A percentile compares a stretch with the other conserved stretches of the same genome.
These are phyloP conservation scores for Tubulanus polymorphus DNA, from an alignment of 2,888 invertebrate genomes.

Conservation along the genomic window DNA sequence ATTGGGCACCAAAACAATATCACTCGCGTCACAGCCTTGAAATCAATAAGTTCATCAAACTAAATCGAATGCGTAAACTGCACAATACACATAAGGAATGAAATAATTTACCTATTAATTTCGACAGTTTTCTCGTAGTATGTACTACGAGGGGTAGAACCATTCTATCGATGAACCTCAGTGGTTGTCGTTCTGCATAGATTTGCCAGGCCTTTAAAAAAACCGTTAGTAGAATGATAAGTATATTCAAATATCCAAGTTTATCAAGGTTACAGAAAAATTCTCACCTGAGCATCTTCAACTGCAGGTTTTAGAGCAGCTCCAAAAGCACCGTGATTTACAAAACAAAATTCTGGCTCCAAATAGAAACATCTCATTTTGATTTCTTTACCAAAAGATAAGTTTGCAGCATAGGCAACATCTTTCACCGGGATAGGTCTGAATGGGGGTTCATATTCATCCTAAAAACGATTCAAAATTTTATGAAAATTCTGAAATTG, in stretches of 20 bases:
- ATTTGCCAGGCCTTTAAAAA: slow-evolving; percentile 38
- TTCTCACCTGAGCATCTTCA: slow-evolving; percentile 36
- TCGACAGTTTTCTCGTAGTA: slow-evolving; percentile 41
- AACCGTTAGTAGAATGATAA: not conserved
- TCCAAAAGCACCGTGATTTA: slow-evolving; percentile 52
- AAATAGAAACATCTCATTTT: slow-evolving; percentile 31
- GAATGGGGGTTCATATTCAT: slow-evolving; percentile 29
- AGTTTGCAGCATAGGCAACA: slow-evolving; percentile 19
- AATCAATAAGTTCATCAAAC: too few relatives aligned
- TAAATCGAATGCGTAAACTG: not conserved
- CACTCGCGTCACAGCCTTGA: slow-evolving; percentile 36
- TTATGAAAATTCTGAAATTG: not conserved
- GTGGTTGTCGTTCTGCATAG: slow-evolving; percentile 43
- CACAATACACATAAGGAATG: not conserved
- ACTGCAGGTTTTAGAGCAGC: slow-evolving; percentile 39
- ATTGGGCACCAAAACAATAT: slow-evolving; percentile 42
- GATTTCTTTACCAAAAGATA: slow-evolving; percentile 24
- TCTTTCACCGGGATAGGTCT: slow-evolving; percentile 26
- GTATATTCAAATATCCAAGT: not conserved
- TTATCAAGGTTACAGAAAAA: not conserved
- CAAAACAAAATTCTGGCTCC: slow-evolving; percentile 34
- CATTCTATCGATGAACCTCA: slow-evolving; percentile 46
- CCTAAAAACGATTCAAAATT: slow-evolving; percentile 21
- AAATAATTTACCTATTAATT: slow-evolving; percentile 46
- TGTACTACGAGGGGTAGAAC: slow-evolving; percentile 41